A percentile compares a stretch with the other conserved stretches of the same genome.
Conservation (phyloP, 2,888 invertebrate genomes). For the Bibio marci region DNA sequence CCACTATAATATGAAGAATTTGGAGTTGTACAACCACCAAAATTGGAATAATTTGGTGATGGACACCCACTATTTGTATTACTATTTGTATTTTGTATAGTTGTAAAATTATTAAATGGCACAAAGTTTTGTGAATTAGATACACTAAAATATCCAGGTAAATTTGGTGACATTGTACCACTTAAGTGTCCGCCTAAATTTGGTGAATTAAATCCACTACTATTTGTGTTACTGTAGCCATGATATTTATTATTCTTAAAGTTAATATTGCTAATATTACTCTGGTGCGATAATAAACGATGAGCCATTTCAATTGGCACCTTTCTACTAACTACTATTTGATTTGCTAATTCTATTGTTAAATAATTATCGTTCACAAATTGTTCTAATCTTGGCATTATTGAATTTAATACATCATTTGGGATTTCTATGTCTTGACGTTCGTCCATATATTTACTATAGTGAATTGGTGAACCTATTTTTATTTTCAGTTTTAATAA, state of each 20-base stretch:
- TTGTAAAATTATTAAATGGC: conserved; percentile 1
- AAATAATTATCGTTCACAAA: conserved; percentile 30
- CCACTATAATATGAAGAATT: conserved; percentile 16
- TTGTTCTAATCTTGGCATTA: conserved; percentile 29
- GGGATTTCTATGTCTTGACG: conserved; percentile 26
- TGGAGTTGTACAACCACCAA: conserved; percentile 25
- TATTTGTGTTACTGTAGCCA: conserved; percentile 9
- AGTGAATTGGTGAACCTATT: conserved; percentile 44
- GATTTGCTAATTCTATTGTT: conserved; percentile 27
- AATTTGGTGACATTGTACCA: conserved; percentile 9
- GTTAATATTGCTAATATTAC: too few relatives aligned
- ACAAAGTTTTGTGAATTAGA: conserved; percentile 3
- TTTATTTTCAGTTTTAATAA: not conserved
- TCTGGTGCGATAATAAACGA: conserved; percentile 35
- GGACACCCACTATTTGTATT: conserved; percentile 24
- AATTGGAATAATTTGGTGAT: conserved; percentile 33
- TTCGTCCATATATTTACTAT: conserved; percentile 19
- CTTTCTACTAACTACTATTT: conserved; percentile 29
- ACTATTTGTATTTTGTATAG: conserved; percentile 7
- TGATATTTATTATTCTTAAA: not conserved
- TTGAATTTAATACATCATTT: conserved; percentile 31
- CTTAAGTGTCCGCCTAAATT: conserved; percentile 10
- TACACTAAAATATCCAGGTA: conserved; percentile 1
- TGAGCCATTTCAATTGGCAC: conserved; percentile 34
- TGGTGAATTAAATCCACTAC: conserved; percentile 13